A percentile compares a stretch with the other conserved stretches of the same genome.
These are phyloP conservation scores for Clunio marinus DNA, from an alignment of 2,888 invertebrate genomes.

Conservation along the genomic window DNA sequence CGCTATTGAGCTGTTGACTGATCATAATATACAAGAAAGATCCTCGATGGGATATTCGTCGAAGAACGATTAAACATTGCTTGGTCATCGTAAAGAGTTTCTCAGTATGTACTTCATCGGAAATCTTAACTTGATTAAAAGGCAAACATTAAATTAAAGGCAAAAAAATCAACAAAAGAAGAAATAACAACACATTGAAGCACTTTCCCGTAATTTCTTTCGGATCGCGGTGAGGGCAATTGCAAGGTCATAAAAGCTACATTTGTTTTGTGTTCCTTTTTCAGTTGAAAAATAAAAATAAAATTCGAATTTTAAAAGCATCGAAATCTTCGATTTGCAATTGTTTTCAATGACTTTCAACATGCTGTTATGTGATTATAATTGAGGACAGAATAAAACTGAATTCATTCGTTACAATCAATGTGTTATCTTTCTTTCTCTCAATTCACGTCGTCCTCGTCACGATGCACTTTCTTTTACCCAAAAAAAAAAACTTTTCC, in stretches of 20 bases:
- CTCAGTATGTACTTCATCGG: not conserved
- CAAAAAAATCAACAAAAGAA: not conserved
- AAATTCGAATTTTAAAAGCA: not conserved
- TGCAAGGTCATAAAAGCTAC: not conserved
- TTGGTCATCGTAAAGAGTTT: no score
- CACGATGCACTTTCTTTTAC: slow-evolving; percentile 2
- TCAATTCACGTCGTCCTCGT: not conserved
- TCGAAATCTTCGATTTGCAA: slow-evolving; percentile 7
- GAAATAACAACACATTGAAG: not conserved
- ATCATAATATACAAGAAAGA: not conserved
- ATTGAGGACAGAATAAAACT: slow-evolving; percentile 6
- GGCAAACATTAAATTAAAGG: not conserved
- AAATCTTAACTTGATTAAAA: not conserved
- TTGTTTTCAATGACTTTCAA: slow-evolving; percentile 26
- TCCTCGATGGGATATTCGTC: no score
- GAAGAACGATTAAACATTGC: no score
- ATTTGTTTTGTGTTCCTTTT: not conserved
- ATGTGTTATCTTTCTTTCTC: no score
- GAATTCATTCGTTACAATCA: not conserved
- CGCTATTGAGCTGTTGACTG: not conserved
- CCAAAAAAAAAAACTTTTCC: not conserved
- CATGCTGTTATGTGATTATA: slow-evolving; percentile 16
- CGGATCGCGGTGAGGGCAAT: not conserved
- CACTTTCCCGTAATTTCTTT: not conserved
- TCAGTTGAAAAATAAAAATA: not conserved